phyloP scores from a whole-genome alignment of 2,797 vertebrate species.

The Xenops minutus region DNA sequence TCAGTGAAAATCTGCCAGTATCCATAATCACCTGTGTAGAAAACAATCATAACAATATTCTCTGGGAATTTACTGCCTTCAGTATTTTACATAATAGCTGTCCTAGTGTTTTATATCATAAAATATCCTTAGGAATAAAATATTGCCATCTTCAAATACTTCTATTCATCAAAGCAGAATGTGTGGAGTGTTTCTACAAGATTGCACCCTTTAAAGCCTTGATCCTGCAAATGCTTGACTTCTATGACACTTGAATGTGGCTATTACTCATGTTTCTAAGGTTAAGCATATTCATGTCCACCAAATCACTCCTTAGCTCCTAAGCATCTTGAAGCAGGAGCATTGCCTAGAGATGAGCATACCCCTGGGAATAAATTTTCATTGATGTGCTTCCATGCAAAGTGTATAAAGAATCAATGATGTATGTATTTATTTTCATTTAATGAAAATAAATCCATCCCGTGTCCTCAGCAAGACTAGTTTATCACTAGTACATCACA shows the following conservation, averaged over 20 bases:
- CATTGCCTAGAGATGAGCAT: neutral
- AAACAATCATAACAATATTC: neutral
- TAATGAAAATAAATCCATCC: slow-evolving; percentile 25
- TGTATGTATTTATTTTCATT: slow-evolving; percentile 19
- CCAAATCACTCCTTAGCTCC: neutral
- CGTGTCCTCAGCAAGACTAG: neutral
- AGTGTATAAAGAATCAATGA: slow-evolving; percentile 28
- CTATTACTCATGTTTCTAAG: slow-evolving; percentile 17
- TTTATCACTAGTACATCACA: slow-evolving; percentile 10
- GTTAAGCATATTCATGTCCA: slow-evolving; percentile 24
- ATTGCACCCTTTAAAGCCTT: neutral
- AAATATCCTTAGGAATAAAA: neutral
- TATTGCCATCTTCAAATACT: neutral
- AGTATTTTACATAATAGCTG: neutral
- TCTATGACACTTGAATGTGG: neutral
- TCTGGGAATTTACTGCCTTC: neutral
- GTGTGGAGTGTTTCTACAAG: neutral
- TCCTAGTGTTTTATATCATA: neutral
- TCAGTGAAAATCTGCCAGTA: neutral
- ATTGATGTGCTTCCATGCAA: neutral
- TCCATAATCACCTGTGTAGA: neutral
- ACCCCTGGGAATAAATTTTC: slow-evolving; percentile 30
- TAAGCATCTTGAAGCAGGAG: neutral
- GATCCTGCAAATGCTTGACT: slow-evolving; percentile 12
- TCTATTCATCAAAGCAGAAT: neutral